A percentile compares a stretch with the other conserved stretches of the same genome.
Conservation (phyloP, 1,140 invertebrate genomes). For the Macrosteles quadrilineatus region DNA sequence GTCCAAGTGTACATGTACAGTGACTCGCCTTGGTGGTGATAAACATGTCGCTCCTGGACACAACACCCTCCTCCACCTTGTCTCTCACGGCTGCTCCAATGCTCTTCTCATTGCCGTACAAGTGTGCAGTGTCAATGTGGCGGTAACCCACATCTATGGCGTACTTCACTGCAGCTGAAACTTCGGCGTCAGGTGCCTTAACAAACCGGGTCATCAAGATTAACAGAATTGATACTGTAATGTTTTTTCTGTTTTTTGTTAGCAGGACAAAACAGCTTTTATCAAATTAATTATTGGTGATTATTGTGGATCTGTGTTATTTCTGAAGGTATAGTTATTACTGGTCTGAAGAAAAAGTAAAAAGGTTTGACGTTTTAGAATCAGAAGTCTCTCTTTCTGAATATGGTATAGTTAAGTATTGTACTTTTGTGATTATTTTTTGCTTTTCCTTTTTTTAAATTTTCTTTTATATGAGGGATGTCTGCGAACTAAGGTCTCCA, state of each 20-base stretch:
- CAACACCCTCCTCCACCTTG: constrained; percentile 67
- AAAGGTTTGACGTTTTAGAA: neutral
- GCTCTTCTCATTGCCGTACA: constrained; percentile 81
- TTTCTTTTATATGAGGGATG: no score
- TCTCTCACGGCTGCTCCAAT: constrained; percentile 74
- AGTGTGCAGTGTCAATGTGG: constrained; percentile 78
- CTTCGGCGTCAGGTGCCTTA: constrained; percentile 57
- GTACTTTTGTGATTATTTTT: no score
- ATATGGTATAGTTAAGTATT: no score
- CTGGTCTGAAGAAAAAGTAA: neutral
- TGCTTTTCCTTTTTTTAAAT: no score
- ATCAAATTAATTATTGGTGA: neutral
- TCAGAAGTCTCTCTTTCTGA: no score
- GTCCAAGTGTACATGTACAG: no score
- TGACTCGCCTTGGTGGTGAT: constrained; percentile 69
- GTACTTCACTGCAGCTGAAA: constrained; percentile 59
- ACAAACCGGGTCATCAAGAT: constrained; percentile 20
- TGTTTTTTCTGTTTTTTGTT: neutral
- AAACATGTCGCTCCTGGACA: constrained; percentile 73
- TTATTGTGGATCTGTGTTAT: neutral
- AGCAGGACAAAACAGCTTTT: neutral
- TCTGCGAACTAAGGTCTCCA: no score
- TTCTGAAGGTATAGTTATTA: neutral
- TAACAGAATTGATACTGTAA: neutral
- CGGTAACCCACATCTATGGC: constrained; percentile 78